These are phyloP conservation scores for Tamandua tetradactyla DNA, from an alignment of 2,797 vertebrate species.

Conservation along the genomic window DNA sequence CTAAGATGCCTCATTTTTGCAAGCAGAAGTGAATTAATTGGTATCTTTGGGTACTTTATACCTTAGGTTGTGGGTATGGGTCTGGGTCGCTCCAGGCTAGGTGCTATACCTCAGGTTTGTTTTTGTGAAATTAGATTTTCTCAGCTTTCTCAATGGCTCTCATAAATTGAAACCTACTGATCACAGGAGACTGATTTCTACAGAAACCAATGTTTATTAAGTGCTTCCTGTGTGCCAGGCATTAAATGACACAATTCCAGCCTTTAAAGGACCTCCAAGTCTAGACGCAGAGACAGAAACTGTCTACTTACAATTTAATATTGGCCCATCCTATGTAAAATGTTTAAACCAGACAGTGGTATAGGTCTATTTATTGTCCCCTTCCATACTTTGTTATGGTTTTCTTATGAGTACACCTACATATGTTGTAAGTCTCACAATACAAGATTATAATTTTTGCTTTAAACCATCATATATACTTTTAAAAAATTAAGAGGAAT, in stretches of 20 bases:
- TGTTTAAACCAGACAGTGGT: background rate
- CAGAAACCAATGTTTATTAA: slow-evolving; percentile 26
- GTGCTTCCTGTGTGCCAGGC: background rate
- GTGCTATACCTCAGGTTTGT: background rate
- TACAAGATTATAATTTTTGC: background rate
- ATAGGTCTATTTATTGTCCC: background rate
- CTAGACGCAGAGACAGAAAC: background rate
- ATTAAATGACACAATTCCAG: background rate
- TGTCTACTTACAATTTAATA: background rate
- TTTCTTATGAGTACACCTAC: background rate
- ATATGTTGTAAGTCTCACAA: background rate
- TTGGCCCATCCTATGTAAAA: background rate
- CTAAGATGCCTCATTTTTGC: slow-evolving; percentile 5
- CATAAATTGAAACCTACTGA: slow-evolving; percentile 32
- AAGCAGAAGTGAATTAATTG: background rate
- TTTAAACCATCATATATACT: background rate
- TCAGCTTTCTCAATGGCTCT: slow-evolving; percentile 13
- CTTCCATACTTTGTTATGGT: background rate
- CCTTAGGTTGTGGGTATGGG: background rate
- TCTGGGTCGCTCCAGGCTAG: background rate
- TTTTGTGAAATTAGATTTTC: slow-evolving; percentile 19
- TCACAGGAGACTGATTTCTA: slow-evolving; percentile 49
- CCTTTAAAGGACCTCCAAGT: background rate
- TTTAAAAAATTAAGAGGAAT: background rate
- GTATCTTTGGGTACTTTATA: background rate